Evolutionary conservation across 2,888 invertebrate species (phyloP), one percentile per base, ranked within the genome.

Genomic region (Hylaea fasciaria): DNA sequence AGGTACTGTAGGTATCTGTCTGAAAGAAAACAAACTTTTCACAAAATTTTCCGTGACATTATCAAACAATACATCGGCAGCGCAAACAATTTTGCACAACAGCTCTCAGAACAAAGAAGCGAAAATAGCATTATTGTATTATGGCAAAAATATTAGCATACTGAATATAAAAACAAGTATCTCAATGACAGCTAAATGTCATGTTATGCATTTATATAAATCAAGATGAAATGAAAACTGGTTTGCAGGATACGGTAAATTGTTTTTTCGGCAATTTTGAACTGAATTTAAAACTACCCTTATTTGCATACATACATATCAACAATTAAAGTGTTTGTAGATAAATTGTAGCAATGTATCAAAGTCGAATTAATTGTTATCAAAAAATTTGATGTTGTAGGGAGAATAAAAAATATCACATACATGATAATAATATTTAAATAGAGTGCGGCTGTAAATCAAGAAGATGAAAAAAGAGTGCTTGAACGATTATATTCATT

Each of bases 181-280:
- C 37, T 62, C 55, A 64, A 64, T 65, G 63, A 53, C 52, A 35
- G 45, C 40, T 53, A 53, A 68, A 68, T 68, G 63, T 64, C 61
- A 62, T 51, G 29, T 49, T 32, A 64, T 57, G 57, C 46, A 60
- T 64, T 52, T 46, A 28, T 55, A n/a, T 41, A 41, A 47, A 52
- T 52, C 41, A 41, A 40, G 17, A 47, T 51, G 3, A 16, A 44
- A 50, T 40, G 37, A 50, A 28, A 17, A 14, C 37, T 16, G 11
- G 8, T 49, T 16, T 47, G 47, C 17, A 37, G 32, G 35, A 47
- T 35, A 41, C 32, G 10, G 32, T 32, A 37, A 37, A 8, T n/a
- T 3, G 0, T 44, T 13, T 5, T 40, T 14, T 35, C 37, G 37
- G 9, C 0, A 10, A 12, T 37, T 37, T 37, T n/a, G 37, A n/a